Evolutionary conservation across 1,140 invertebrate genomes (phyloP), one percentile per base, ranked within the genome.

Genomic region (Cydia pomonella): DNA sequence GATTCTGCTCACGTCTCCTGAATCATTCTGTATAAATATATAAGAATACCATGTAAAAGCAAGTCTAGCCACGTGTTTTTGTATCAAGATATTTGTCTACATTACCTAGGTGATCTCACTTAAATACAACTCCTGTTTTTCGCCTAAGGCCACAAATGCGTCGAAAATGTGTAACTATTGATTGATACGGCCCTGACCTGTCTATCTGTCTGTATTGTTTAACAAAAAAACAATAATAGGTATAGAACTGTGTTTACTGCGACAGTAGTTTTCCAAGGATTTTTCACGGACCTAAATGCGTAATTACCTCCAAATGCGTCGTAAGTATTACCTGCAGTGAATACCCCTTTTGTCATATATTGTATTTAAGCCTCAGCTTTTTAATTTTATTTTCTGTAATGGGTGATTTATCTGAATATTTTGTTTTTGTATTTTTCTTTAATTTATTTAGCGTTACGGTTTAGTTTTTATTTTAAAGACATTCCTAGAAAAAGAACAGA

Each of bases 141-240:
- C 12, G 13, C 16, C 6, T 18, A 53, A 53, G n/a, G n/a, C 62
- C 25, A 66, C 16, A 66, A n/a, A 29, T 33, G 23, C 63, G 63
- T 33, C 23, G 13, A n/a, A 66, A 16, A 29, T n/a, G 16, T 27
- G 12, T 23, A 29, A 66, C 63, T n/a, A 66, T 66, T 25, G 63
- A 29, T 66, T 29, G 63, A n/a, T n/a, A 29, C 25, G 16, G 63
- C 63, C 63, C 13, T 66, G 63, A 66, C 63, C 25, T 63, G 62
- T 63, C 62, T 38, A 7, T 7, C 7, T 29, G 63, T 66, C 25
- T 5, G 13, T 66, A 25, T 53, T 21, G 50, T 53, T 12, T 50
- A 44, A 16, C 41, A 1, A n/a, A 53, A 50, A 53, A 53, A 53
- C 50, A 53, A 53, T 50, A 18, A 9, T 41, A 41, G 38, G 47